Evolutionary conservation across 1,140 invertebrate genomes (phyloP).

Genomic region (Aricia agestis): DNA sequence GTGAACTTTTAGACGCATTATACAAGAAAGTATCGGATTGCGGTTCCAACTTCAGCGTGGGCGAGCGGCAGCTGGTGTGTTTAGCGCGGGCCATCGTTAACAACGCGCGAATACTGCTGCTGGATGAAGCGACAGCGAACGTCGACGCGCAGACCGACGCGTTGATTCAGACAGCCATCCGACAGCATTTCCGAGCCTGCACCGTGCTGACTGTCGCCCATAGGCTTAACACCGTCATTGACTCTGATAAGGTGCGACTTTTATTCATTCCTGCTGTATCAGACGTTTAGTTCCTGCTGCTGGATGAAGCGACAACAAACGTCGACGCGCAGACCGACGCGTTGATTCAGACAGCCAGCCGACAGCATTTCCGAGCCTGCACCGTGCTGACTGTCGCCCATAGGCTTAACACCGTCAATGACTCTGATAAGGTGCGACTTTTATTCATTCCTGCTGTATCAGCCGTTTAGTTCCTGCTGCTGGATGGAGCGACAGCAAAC

Average conservation of each 20-base stretch:
- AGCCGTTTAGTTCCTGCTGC: constrained; percentile 62
- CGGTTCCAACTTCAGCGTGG: constrained; percentile 82
- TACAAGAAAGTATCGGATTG: constrained; percentile 79
- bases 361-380: constrained; percentile 82
- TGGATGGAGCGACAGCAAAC: constrained; percentile 87
- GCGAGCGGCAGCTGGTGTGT: constrained; percentile 86
- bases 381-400: too few relatives aligned
- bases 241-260: constrained; percentile 80
- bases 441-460: too few relatives aligned
- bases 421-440: constrained; percentile 81
- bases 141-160: constrained; percentile 82
- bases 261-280: too few relatives aligned
- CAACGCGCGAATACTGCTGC: constrained; percentile 80
- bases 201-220: constrained; percentile 92
- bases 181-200: constrained; percentile 82
- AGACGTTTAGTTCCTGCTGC: constrained; percentile 71
- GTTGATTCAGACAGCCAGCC: constrained; percentile 82
- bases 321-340: constrained; percentile 82
- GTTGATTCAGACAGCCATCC: constrained; percentile 82
- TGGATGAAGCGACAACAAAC: constrained; percentile 87
- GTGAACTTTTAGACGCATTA: constrained; percentile 50
- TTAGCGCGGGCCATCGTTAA: constrained; percentile 83
- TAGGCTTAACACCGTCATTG: constrained; percentile 88
- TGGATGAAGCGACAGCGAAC: constrained; percentile 87
- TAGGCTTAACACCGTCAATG: constrained; percentile 90